Base-by-base conservation (phyloP, 2,113 vertebrate genomes). In the Mellivora capensis region DNA sequence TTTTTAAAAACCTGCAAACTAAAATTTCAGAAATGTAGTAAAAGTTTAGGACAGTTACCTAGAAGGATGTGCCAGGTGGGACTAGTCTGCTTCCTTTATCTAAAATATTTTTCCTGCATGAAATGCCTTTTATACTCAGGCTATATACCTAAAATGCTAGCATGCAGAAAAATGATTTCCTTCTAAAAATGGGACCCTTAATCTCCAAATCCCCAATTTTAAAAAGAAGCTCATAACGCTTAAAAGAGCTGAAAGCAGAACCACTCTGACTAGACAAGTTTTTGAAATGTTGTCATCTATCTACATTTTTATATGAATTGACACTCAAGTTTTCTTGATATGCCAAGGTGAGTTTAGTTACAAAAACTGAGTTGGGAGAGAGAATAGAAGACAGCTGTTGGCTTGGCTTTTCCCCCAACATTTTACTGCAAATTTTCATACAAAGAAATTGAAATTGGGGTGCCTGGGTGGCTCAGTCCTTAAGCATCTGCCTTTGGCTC, bases 281-380 rank as follows among this genome's bases (percentile, higher is more conserved):
- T 87, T 61, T 21, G n/a, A 90, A 82, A 71, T 61, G 29, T 87
- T 87, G 83, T 67, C 67, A 91, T 57, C 37, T 37, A 82, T 72
- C 5, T 25, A 39, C n/a, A 80, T 87, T 72, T 81, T 95, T 17
- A 96, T 71, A 23, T 37, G 44, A 93, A 97, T 9, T 76, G 79
- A 17, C 37, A 44, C 27, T 69, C 37, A 79, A 74, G 39, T 90
- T 81, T 90, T 87, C 93, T 77, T 96, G 90, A 90, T 89, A 95
- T 87, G 31, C 39, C n/a, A 90, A 47, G 54, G 34, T 88, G 27
- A 90, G 79, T 82, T 90, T 49, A 93, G 14, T 14, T 71, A 15
- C 62, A 86, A 94, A 39, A 88, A 93, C 27, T 49, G 54, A 90
- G 4, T n/a, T 74, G 31, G 37, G 23, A 17, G 1, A 25, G 11